Evolutionary conservation across 37 sponge, comb jelly and placozoan genomes (phyloP).

Genomic region (Oopsacas minuta): DNA sequence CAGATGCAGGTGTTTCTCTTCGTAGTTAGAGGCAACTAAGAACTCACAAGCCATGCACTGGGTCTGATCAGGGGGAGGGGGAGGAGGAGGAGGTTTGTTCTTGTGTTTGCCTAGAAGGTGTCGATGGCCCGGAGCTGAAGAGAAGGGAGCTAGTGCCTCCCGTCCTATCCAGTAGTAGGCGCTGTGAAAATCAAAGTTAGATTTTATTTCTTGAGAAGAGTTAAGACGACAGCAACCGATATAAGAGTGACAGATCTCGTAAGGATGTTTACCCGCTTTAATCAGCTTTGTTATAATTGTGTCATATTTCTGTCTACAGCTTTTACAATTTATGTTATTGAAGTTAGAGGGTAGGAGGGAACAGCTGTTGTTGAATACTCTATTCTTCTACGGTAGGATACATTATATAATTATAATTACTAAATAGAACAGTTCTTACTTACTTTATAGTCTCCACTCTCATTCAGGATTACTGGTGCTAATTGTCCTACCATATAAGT

Average conservation of each 20-base stretch:
- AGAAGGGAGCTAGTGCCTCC: neutral
- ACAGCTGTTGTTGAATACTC: conserved; percentile 11
- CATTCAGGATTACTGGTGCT: neutral
- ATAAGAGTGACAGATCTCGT: neutral
- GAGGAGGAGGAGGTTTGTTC: neutral
- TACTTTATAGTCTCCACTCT: neutral
- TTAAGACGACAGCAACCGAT: neutral
- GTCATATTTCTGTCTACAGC: neutral
- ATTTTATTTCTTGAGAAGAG: neutral
- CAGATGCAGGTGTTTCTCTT: neutral
- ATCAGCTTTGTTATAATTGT: neutral
- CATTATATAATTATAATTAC: neutral
- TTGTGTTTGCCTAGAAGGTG: neutral
- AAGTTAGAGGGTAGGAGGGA: conserved; percentile 2
- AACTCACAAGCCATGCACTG: conserved; percentile 18
- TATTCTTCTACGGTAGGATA: neutral
- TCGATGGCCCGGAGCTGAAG: neutral
- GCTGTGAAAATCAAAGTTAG: neutral
- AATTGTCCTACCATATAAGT: conserved; percentile 5
- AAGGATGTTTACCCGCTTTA: neutral
- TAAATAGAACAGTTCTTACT: neutral
- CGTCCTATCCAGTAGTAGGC: neutral
- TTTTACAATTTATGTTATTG: neutral
- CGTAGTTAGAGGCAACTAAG: neutral
- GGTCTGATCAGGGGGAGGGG: conserved; percentile 15